These are phyloP conservation scores for Scaptodrosophila latifasciaeformis DNA, from an alignment of 2,888 invertebrate genomes.

Conservation along the genomic window DNA sequence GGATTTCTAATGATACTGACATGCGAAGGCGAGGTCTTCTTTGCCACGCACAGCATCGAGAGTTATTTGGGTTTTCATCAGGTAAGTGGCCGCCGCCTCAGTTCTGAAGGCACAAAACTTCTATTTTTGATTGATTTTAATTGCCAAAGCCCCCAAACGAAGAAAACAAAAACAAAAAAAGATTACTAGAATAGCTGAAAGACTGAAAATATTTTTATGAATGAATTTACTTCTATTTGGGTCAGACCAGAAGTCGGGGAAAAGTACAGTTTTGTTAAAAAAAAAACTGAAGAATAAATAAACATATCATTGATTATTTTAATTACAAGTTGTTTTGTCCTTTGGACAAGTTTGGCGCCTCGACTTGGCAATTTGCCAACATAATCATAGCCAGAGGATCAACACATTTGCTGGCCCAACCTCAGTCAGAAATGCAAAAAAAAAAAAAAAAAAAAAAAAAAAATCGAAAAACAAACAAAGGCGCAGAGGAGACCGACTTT, in stretches of 20 bases:
- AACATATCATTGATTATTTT: no score
- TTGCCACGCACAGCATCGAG: conserved; percentile 99
- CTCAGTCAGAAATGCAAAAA: background rate
- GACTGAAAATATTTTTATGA: no score
- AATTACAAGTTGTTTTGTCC: no score
- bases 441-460: conserved; percentile 20
- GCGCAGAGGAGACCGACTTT: background rate
- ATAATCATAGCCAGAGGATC: background rate
- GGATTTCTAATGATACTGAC: conserved; percentile 99
- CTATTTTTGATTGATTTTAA: conserved; percentile 62
- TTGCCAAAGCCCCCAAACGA: no score
- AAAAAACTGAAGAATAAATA: no score
- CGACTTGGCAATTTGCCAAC: background rate
- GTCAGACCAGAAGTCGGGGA: background rate
- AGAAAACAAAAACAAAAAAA: background rate
- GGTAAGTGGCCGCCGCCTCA: conserved; percentile 78
- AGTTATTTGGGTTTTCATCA: conserved; percentile 99
- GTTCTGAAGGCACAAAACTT: background rate
- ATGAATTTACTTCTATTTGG: background rate
- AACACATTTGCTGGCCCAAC: conserved; percentile 8
- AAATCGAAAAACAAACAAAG: background rate
- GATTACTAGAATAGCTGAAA: no score
- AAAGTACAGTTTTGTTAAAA: background rate
- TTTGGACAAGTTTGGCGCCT: no score
- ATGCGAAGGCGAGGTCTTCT: conserved; percentile 99